Evolutionary conservation across 2,113 vertebrate genomes (phyloP).

Genomic region (Seriola quinqueradiata): DNA sequence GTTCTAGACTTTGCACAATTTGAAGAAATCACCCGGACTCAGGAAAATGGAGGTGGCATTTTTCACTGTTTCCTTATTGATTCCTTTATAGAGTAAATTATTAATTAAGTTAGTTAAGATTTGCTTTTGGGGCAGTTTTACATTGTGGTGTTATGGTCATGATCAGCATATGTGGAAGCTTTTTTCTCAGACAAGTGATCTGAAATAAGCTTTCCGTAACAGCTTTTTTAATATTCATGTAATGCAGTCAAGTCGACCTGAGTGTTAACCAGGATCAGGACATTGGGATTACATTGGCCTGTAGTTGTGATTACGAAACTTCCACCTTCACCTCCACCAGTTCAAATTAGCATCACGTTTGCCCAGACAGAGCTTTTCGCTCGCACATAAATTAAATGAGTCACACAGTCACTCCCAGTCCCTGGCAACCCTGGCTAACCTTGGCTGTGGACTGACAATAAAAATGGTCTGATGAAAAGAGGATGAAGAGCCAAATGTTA

Average conservation of each 20-base stretch:
- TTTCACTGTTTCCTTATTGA: too few relatives aligned
- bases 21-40: not conserved
- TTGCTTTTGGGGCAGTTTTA: not conserved
- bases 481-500: constrained; percentile 56
- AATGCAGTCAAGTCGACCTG: not conserved
- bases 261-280: not conserved
- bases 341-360: constrained; percentile 42
- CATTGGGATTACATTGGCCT: not conserved
- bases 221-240: not conserved
- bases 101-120: not conserved
- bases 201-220: not conserved
- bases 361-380: constrained; percentile 22
- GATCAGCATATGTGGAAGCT: not conserved
- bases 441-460: constrained; percentile 61
- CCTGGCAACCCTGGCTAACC: constrained; percentile 65
- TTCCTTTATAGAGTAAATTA: too few relatives aligned
- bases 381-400: constrained; percentile 56
- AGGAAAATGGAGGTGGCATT: too few relatives aligned
- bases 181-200: not conserved
- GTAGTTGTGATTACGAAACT: not conserved
- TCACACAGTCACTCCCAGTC: constrained; percentile 47
- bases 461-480: constrained; percentile 59
- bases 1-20: not conserved
- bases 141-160: not conserved
- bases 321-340: constrained; percentile 7